Evolutionary conservation across 2,797 vertebrate genomes (phyloP).

Genomic region (Phataginus tetradactyla): DNA sequence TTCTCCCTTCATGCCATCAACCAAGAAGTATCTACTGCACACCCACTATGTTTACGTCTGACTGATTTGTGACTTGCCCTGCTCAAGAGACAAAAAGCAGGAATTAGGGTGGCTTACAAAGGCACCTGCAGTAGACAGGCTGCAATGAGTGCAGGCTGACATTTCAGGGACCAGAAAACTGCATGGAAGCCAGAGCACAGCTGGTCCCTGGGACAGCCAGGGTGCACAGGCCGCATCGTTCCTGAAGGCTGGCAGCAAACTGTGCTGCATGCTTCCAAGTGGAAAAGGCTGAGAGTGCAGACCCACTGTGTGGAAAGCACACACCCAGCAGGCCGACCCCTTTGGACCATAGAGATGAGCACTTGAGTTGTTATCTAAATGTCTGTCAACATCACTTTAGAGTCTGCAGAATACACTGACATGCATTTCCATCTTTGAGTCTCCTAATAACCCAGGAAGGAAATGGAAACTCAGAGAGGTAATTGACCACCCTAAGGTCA

Average conservation of each 20-base stretch:
- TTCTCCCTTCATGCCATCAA: background rate
- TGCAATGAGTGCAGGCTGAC: background rate
- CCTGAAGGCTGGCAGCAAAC: background rate
- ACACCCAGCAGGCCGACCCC: background rate
- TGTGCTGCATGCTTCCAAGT: background rate
- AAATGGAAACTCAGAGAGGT: background rate
- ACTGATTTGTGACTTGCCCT: background rate
- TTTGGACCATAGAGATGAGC: background rate
- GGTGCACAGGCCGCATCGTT: background rate
- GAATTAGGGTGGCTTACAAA: background rate
- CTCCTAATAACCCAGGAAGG: background rate
- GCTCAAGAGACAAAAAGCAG: accelerated
- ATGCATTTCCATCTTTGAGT: background rate
- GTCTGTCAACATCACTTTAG: background rate
- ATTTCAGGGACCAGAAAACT: background rate
- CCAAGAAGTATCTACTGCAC: background rate
- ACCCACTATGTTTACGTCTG: background rate
- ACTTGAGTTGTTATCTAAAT: background rate
- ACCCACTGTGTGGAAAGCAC: no score
- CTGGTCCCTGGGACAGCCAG: background rate
- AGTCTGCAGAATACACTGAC: background rate
- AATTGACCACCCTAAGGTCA: background rate
- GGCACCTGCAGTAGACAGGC: background rate
- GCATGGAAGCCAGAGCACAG: background rate
- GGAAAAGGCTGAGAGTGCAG: background rate